Base-by-base conservation (phyloP, 2,888 invertebrate species). In the Amphipyra berbera region DNA sequence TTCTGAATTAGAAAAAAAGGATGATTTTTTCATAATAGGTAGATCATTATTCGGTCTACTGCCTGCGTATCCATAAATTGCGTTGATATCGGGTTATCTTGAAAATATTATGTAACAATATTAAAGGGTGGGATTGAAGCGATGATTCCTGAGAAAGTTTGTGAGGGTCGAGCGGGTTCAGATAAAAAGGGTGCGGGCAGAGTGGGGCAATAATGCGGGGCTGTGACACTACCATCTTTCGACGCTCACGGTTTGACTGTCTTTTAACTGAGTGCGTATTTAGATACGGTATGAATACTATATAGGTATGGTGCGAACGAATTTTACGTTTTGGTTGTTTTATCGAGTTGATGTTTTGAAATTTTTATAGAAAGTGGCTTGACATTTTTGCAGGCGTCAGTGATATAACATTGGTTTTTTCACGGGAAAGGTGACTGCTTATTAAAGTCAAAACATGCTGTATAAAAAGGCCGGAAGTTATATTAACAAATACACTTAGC, bases 141-240 rank as follows among this genome's bases (percentile, higher is more conserved):
- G 88, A 91, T 90, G 92, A 91, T 91, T 90, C 83, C 85, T 84
- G 82, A 80, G 84, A 88, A 88, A 87, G 81, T 88, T 87, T 85
- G 83, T 64, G 79, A 92, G 90, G 92, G 92, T 91, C 86, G 87
- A 85, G 76, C 77, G 84, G 82, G 82, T 75, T 68, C 76, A 79
- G 88, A 90, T 92, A 91, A 92, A 92, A 93, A 91, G 93, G 93
- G 90, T 90, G 84, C 81, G 79, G 62, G 67, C 75, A 73, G 82
- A 86, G 84, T 83, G 83, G 83, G 83, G 80, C 84, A 86, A 89
- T 90, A 90, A 89, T 82, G 85, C 70, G 76, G 80, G 79, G 75
- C 80, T 82, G 84, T 85, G 91, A 88, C 84, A 84, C 81, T 6
- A 45, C 30, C 52, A 61, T 62, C 48, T 66, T 60, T 44, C 45